A percentile compares a stretch with the other conserved stretches of the same genome.
These are phyloP conservation scores for Nomada fucata DNA, from an alignment of 2,888 invertebrate genomes.

Conservation along the genomic window DNA sequence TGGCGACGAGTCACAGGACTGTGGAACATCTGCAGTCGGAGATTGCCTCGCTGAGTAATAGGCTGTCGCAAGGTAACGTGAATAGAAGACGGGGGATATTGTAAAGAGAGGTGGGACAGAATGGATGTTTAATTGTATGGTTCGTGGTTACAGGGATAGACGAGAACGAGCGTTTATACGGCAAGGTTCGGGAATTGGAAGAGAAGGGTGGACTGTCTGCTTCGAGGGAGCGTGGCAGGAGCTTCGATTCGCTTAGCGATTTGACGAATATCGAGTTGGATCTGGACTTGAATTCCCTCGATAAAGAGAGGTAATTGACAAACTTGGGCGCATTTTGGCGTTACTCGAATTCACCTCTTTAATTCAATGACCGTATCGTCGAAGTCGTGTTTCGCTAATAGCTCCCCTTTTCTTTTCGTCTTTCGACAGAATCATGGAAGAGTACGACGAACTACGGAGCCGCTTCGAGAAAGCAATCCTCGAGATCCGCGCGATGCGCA, in stretches of 20 bases:
- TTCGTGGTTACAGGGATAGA: conserved; percentile 85
- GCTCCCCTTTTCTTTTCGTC: not conserved
- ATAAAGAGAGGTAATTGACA: conserved; percentile 86
- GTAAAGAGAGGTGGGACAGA: not conserved
- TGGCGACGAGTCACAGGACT: conserved; percentile 88
- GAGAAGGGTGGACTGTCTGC: conserved; percentile 86
- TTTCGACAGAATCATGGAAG: conserved; percentile 88
- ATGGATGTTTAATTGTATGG: not conserved
- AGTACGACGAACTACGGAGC: conserved; percentile 90
- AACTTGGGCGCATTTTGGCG: too few species aligned
- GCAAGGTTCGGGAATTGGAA: conserved; percentile 90
- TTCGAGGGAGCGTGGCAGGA: conserved; percentile 87
- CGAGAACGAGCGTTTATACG: conserved; percentile 91
- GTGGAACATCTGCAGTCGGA: conserved; percentile 89
- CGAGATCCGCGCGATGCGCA: conserved; percentile 93
- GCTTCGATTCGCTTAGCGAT: conserved; percentile 92
- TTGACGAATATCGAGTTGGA: conserved; percentile 92
- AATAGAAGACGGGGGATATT: too few species aligned
- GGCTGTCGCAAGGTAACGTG: conserved; percentile 86
- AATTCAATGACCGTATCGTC: too few species aligned
- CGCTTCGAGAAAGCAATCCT: conserved; percentile 93
- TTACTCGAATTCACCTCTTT: too few species aligned
- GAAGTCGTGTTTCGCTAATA: too few species aligned
- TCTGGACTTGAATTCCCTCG: conserved; percentile 89
- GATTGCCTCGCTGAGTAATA: conserved; percentile 88